Percentiles rank a stretch among this genome's conserved stretches.
Conservation (phyloP, 2,888 invertebrate genomes). For the Melanostoma mellinum region DNA sequence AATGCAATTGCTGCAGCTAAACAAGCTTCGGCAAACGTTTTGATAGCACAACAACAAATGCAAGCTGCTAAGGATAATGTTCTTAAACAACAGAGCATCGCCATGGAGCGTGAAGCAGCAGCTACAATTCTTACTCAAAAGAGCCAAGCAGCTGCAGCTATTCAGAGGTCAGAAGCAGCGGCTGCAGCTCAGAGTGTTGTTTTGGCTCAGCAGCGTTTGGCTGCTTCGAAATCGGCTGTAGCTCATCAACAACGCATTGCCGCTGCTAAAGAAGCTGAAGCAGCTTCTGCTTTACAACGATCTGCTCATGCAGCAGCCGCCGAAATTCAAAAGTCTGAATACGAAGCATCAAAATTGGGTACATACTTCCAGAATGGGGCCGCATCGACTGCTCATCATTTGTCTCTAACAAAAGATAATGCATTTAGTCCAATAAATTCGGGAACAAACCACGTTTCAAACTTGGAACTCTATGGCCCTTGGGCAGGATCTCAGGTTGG, state of each 20-base stretch:
- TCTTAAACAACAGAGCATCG: conserved; percentile 87
- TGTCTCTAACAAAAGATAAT: conserved; percentile 85
- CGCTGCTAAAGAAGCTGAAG: conserved; percentile 88
- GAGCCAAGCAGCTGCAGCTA: conserved; percentile 87
- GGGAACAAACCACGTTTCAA: conserved; percentile 79
- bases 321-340: conserved; percentile 86
- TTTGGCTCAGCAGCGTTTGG: conserved; percentile 87
- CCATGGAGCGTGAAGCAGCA: conserved; percentile 88
- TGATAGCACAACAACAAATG: conserved; percentile 88
- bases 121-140: conserved; percentile 86
- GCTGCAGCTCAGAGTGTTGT: conserved; percentile 87
- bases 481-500: conserved; percentile 74
- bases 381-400: conserved; percentile 84
- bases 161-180: conserved; percentile 86
- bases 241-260: conserved; percentile 89
- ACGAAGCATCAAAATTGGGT: conserved; percentile 85
- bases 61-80: conserved; percentile 89
- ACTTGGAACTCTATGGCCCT: conserved; percentile 77
- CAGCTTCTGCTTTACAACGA: conserved; percentile 87
- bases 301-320: conserved; percentile 88
- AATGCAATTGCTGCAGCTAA: conserved; percentile 89
- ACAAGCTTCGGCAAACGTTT: conserved; percentile 87
- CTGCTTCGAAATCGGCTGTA: conserved; percentile 87
- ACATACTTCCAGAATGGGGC: conserved; percentile 85
- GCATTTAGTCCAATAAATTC: conserved; percentile 82